A percentile compares a stretch with the other conserved stretches of the same genome.
phyloP scores from a whole-genome alignment of 2,888 invertebrate genomes.

The Andrena dorsata region DNA sequence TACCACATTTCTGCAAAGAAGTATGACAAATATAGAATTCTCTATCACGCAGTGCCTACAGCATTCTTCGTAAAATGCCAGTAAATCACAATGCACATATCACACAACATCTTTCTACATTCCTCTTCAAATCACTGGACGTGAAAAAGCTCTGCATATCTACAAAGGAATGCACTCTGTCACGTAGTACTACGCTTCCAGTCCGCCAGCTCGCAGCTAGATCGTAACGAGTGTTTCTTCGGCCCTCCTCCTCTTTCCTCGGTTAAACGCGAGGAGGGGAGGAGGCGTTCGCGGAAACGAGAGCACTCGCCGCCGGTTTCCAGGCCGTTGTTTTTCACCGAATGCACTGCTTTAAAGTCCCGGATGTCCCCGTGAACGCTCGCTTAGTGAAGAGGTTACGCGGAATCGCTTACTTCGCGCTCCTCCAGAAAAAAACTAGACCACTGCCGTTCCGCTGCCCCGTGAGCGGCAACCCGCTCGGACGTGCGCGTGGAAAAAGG shows the following conservation, averaged over 20 bases:
- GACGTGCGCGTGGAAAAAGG: background rate
- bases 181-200: background rate
- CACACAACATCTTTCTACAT: no score
- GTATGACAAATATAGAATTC: no score
- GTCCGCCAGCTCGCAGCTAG: background rate
- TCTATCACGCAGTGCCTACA: no score
- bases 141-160: no score
- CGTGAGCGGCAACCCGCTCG: no score
- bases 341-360: constrained; percentile 1
- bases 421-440: background rate
- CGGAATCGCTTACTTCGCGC: constrained; percentile 6
- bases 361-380: background rate
- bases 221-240: background rate
- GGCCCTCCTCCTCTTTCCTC: background rate
- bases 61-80: no score
- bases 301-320: constrained; percentile 6
- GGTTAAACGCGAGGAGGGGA: background rate
- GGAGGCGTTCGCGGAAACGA: background rate
- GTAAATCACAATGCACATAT: no score
- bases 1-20: no score
- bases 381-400: constrained; percentile 9
- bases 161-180: background rate
- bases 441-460: background rate
- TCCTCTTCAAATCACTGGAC: no score
- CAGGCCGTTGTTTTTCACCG: constrained; percentile 21